phyloP scores from a whole-genome alignment of 2,797 vertebrate species.

The Eulemur coronatus region DNA sequence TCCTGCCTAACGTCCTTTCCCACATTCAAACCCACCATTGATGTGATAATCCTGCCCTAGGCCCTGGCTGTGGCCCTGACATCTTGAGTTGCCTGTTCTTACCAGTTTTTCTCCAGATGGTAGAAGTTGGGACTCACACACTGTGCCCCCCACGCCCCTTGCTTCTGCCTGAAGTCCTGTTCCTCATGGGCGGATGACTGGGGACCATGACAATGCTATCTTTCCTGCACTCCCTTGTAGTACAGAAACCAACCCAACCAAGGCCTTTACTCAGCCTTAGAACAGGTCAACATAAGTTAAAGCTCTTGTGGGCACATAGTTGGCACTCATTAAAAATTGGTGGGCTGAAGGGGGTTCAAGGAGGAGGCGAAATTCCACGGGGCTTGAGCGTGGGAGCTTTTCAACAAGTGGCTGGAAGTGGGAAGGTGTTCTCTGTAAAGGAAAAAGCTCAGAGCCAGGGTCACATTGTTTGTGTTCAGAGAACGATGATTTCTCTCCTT shows the following conservation, averaged over 20 bases:
- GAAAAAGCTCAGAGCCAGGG: background rate
- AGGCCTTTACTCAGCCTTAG: background rate
- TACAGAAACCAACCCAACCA: background rate
- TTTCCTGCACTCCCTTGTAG: background rate
- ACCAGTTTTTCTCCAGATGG: background rate
- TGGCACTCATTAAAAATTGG: background rate
- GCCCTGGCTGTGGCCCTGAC: background rate
- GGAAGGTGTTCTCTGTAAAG: background rate
- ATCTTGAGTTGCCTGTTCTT: background rate
- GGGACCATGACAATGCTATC: background rate
- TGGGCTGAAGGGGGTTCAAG: background rate
- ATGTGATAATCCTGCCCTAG: background rate
- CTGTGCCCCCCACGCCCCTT: background rate
- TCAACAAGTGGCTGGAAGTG: background rate
- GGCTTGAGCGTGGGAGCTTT: background rate
- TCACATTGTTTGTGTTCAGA: background rate
- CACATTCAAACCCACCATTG: background rate
- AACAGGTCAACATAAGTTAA: background rate
- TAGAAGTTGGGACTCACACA: background rate
- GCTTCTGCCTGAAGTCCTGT: background rate
- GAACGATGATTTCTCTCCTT: conserved; percentile 72
- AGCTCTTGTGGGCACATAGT: background rate
- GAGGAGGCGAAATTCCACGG: background rate
- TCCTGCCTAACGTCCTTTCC: background rate
- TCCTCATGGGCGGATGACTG: background rate